Conservation (phyloP, 2,113 vertebrate species). For the Anser brachyrhynchus region DNA sequence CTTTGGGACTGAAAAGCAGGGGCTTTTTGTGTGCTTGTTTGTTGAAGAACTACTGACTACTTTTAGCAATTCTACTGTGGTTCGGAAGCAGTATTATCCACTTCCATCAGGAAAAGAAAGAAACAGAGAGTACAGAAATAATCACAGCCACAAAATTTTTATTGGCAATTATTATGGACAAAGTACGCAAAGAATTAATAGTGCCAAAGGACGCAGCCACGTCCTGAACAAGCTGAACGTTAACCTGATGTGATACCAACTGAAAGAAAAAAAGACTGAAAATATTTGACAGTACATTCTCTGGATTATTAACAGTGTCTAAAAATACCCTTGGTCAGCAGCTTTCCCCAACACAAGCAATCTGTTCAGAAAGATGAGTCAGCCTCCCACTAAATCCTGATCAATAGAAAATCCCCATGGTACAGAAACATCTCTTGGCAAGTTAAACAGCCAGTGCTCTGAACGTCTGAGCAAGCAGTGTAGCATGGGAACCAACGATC, state of each 20-base stretch:
- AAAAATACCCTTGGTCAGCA: conserved; percentile 66
- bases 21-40: neutral
- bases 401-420: conserved; percentile 27
- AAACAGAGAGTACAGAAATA: conserved; percentile 8
- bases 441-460: neutral
- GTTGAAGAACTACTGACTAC: neutral
- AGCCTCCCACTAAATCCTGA: conserved; percentile 24
- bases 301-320: conserved; percentile 42
- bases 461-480: neutral
- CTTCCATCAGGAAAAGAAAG: neutral
- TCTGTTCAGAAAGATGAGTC: neutral
- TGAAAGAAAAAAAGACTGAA: neutral
- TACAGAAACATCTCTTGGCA: neutral
- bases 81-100: neutral
- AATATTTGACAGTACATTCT: conserved; percentile 24
- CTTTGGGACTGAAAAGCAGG: neutral
- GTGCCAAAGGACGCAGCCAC: neutral
- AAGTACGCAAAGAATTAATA: conserved; percentile 13
- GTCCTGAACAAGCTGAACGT: neutral
- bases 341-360: conserved; percentile 15
- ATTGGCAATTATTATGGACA: neutral
- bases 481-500: neutral
- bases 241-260: neutral
- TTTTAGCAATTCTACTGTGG: neutral
- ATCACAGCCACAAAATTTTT: neutral